Base-by-base conservation (phyloP, 2,113 vertebrate genomes). In the Lamprotornis superbus region DNA sequence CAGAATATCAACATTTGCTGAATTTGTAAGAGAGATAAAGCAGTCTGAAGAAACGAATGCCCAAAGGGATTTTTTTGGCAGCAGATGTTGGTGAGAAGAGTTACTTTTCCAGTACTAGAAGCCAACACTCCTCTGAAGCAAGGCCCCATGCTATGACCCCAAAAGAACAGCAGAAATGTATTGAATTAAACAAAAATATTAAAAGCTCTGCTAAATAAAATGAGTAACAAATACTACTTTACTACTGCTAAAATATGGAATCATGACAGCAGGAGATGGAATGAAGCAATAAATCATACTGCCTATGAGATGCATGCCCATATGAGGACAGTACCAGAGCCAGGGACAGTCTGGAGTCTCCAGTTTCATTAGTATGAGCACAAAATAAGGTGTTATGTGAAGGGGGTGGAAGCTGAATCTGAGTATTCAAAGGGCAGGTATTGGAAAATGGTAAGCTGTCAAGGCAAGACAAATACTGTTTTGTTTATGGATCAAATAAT, bases 1-100 rank as follows among this genome's bases (percentile, higher is more conserved):
- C 39, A 87, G 76, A 96, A 90, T 94, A 97, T 95, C 82, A 95
- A 82, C 90, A 97, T 97, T 94, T 94, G 46, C 67, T 94, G 94
- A 95, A 97, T 61, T 94, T 89, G 53, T 64, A 94, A 87, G 65
- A 93, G 73, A 96, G 81, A 97, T 93, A 96, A 96, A 95, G 88
- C 89, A 90, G 52, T 92, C 35, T 93, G 84, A 97, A 92, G 91
- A 87, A 96, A 88, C 57, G 67, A 90, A 92, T 88, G 91, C 91
- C 86, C 79, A 95, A 52, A 87, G 79, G 86, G 39, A 90, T 75
- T 55, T 86, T 93, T 94, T 47, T 91, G 96, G 77, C 77, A 94
- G 93, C 77, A 93, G 93, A 93, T 97, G 95, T 68, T 92, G 78
- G 93, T 76, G 84, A 92, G 91, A 96, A 84, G 91, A 94, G 73